phyloP scores from a whole-genome alignment of 2,888 invertebrate genomes.

The Drosophila fungiperda region DNA sequence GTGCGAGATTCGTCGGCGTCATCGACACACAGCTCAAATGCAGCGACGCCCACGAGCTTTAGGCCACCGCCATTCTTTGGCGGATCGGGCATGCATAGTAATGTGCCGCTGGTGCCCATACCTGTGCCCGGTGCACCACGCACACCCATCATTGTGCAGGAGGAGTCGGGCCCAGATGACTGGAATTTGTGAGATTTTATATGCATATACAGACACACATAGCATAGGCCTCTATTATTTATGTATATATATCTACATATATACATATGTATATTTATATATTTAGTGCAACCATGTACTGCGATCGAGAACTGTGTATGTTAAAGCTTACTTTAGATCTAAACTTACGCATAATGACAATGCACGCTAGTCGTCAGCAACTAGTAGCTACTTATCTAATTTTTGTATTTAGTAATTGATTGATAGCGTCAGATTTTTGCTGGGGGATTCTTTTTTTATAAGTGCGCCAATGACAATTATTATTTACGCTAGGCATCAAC shows the following conservation, averaged over 20 bases:
- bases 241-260: constrained; percentile 32
- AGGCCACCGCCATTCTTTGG: constrained; percentile 66
- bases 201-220: constrained; percentile 29
- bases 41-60: constrained; percentile 54
- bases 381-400: constrained; percentile 45
- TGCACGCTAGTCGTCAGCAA: constrained; percentile 45
- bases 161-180: constrained; percentile 76
- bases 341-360: constrained; percentile 50
- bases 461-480: constrained; percentile 14
- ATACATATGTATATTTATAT: constrained; percentile 34
- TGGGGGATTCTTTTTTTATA: constrained; percentile 3
- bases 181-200: constrained; percentile 79
- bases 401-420: constrained; percentile 39
- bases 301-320: constrained; percentile 60
- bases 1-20: constrained; percentile 72
- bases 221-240: constrained; percentile 38
- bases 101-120: constrained; percentile 67
- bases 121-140: constrained; percentile 72
- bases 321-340: constrained; percentile 43
- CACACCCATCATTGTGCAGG: constrained; percentile 54
- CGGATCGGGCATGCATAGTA: constrained; percentile 51
- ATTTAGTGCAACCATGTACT: constrained; percentile 26
- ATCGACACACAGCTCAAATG: constrained; percentile 66
- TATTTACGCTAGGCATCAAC: constrained; percentile 10
- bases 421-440: constrained; percentile 10